These are phyloP conservation scores for Aleiodes leptofemur DNA, from an alignment of 2,888 invertebrate species.

Conservation along the genomic window DNA sequence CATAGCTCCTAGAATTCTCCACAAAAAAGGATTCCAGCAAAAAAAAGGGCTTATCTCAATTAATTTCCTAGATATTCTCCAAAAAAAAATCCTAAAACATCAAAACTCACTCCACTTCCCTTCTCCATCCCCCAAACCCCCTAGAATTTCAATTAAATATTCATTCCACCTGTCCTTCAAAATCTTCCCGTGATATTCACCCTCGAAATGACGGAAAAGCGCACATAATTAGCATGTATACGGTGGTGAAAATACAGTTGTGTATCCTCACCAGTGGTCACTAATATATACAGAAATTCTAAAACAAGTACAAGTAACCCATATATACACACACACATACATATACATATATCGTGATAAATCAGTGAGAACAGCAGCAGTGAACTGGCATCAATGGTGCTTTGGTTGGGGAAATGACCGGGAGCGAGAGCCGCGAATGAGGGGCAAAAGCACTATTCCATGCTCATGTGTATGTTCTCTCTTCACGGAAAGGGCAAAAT, in stretches of 20 bases:
- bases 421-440: constrained; percentile 52
- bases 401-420: constrained; percentile 61
- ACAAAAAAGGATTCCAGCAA: too few species aligned
- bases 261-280: neutral
- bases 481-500: constrained; percentile 36
- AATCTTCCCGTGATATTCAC: constrained; percentile 5
- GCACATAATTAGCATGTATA: constrained; percentile 17
- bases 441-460: constrained; percentile 46
- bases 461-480: neutral
- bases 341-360: constrained; percentile 66
- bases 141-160: constrained; percentile 1
- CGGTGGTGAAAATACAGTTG: constrained; percentile 1
- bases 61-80: too few species aligned
- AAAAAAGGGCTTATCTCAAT: too few species aligned
- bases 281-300: constrained; percentile 24
- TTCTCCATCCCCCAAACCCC: neutral
- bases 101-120: constrained; percentile 56
- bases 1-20: too few species aligned
- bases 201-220: constrained; percentile 15
- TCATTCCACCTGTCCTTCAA: constrained; percentile 13
- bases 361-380: constrained; percentile 67
- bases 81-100: constrained; percentile 45
- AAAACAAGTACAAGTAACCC: neutral
- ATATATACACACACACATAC: constrained; percentile 32
- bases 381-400: constrained; percentile 73